Base-by-base conservation (phyloP, 1,140 invertebrate genomes). In the Pseudomyrmex concolor region DNA sequence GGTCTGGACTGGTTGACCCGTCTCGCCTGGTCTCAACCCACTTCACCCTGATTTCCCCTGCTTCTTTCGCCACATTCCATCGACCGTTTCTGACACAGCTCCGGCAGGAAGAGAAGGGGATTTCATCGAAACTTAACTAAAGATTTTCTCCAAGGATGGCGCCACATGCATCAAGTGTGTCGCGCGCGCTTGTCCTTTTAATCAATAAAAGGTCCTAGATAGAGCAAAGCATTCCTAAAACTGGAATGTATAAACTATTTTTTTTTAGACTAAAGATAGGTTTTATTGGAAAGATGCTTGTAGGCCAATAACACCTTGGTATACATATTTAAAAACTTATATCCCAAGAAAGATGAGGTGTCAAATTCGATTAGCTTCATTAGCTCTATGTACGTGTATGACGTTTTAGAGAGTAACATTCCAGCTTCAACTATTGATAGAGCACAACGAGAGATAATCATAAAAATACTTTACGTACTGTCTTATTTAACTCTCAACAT, bases 101-200 rank as follows among this genome's bases (percentile, higher is more conserved):
- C 1, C 2, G 3, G 15, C 0, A 19, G 48, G 48, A 62, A 54
- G 19, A 19, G 63, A 54, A 34, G 73, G 48, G 62, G 34, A 83
- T 48, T 87, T 72, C 45, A 72, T 66, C 50, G 80, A 91, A 91
- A 85, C 90, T 87, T 86, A 66, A 89, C 84, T 94, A 54, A 19
- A 12, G 80, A 55, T 51, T 83, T 60, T 66, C 68, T 72, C 88
- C 68, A 93, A 91, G 92, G 93, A 94, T 94, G 93, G 92, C 92
- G 92, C 90, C 91, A 93, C 90, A 25, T 67, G 83, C 86, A 78
- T 86, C 76, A 34, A 70, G 63, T 48, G 45, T 34, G 2, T 66
- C 55, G 25, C n/a, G n/a, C 22, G 17, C 59, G 67, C 64, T 48
- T 57, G 25, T 17, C 54, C 34, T 25, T 25, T 25, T 87, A 70